A percentile compares a stretch with the other conserved stretches of the same genome.
These are phyloP conservation scores for Tenualosa ilisha DNA, from an alignment of 2,797 vertebrate genomes.

Conservation along the genomic window DNA sequence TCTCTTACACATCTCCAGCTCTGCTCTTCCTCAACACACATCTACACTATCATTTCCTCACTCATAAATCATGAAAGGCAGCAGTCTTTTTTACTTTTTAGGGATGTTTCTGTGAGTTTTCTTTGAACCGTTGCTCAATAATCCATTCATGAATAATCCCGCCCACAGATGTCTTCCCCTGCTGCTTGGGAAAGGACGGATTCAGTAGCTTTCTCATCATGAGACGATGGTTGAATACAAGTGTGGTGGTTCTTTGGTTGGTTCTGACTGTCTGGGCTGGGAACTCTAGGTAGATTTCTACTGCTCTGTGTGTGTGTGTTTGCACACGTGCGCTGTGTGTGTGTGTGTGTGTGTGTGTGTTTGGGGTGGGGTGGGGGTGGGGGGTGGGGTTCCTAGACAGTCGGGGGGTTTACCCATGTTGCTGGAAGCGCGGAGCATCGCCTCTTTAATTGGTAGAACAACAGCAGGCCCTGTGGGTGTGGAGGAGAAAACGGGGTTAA, in stretches of 20 bases:
- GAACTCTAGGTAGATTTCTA: neutral
- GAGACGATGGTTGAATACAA: neutral
- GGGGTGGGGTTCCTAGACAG: neutral
- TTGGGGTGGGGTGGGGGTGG: no score
- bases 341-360: no score
- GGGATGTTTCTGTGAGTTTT: neutral
- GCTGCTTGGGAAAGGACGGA: neutral
- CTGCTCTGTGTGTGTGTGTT: no score
- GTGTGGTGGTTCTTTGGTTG: neutral
- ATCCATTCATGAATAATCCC: constrained; percentile 31
- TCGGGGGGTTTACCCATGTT: constrained; percentile 21
- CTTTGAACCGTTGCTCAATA: neutral
- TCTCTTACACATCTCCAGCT: neutral
- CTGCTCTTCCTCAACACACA: constrained; percentile 30
- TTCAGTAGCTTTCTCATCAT: neutral
- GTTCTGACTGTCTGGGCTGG: neutral
- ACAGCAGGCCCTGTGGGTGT: constrained; percentile 45
- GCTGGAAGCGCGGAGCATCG: neutral
- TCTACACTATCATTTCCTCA: constrained; percentile 7
- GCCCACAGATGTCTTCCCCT: constrained; percentile 8
- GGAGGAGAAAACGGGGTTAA: constrained; percentile 31
- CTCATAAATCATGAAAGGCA: constrained; percentile 7
- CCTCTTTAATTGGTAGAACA: constrained; percentile 42
- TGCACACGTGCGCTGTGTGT: no score
- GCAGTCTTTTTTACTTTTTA: constrained; percentile 4